Conservation (phyloP, 2,888 invertebrate genomes). For the Scaptomyza flava region DNA sequence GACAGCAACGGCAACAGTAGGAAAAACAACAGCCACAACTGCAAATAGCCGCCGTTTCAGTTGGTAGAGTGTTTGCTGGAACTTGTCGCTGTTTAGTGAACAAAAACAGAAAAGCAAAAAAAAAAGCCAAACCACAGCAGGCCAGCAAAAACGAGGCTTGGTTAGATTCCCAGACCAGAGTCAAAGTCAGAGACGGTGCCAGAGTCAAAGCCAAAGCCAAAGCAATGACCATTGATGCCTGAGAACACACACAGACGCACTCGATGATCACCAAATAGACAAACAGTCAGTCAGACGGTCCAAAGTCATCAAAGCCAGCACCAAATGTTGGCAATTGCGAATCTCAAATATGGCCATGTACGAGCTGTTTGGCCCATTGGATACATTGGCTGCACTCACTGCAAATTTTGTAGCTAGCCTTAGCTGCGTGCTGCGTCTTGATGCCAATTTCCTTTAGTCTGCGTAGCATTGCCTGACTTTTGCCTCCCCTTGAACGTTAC, state of each 20-base stretch:
- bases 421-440: conserved; percentile 48
- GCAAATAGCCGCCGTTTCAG: conserved; percentile 45
- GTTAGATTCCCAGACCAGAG: conserved; percentile 19
- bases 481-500: conserved; percentile 26
- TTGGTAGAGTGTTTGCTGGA: conserved; percentile 53
- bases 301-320: conserved; percentile 74
- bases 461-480: conserved; percentile 27
- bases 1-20: conserved; percentile 30
- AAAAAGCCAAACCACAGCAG: conserved; percentile 46
- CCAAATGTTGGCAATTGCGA: conserved; percentile 71
- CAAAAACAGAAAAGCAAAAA: conserved; percentile 8
- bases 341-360: conserved; percentile 68
- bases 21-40: conserved; percentile 27
- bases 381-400: conserved; percentile 17
- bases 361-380: conserved; percentile 41
- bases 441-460: conserved; percentile 56
- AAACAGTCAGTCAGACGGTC: conserved; percentile 22
- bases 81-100: conserved; percentile 56
- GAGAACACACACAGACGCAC: conserved; percentile 68
- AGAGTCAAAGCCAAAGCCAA: conserved; percentile 47
- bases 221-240: conserved; percentile 67
- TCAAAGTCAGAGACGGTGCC: conserved; percentile 24
- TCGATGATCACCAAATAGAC: conserved; percentile 23
- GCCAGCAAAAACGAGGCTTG: conserved; percentile 50
- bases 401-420: conserved; percentile 8